These are phyloP conservation scores for Cathartes aura DNA, from an alignment of 2,113 vertebrate species.

Conservation along the genomic window DNA sequence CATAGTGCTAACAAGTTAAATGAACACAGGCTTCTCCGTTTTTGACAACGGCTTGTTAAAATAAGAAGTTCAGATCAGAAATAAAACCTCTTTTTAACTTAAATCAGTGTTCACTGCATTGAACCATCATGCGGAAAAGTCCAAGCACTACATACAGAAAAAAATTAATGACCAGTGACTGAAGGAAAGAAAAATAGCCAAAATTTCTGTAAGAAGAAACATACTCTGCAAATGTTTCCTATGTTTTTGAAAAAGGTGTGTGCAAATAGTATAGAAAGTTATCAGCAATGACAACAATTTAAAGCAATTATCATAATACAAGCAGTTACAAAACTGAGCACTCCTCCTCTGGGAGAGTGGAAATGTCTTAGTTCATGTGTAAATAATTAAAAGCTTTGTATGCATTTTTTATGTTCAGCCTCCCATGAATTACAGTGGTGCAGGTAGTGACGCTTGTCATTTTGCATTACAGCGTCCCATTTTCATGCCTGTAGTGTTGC, in stretches of 20 bases:
- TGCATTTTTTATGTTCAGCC: not conserved
- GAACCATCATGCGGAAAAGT: not conserved
- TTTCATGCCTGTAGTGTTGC: not conserved
- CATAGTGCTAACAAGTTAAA: not conserved
- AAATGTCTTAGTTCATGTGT: not conserved
- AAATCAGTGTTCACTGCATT: not conserved
- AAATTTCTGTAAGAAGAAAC: not conserved
- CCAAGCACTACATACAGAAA: not conserved
- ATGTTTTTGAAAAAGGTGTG: fast-evolving
- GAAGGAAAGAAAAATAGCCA: not conserved
- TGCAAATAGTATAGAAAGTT: not conserved
- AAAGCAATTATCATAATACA: not conserved
- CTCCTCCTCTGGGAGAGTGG: not conserved
- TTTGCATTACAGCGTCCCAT: not conserved
- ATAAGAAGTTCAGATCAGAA: not conserved
- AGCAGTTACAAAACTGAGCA: not conserved
- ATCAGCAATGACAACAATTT: not conserved
- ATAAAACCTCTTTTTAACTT: not conserved
- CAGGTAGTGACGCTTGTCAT: not conserved
- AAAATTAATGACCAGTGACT: not conserved
- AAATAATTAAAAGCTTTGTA: not conserved
- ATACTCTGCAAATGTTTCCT: not conserved
- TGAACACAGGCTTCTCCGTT: not conserved
- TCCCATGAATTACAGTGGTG: not conserved
- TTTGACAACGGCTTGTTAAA: not conserved